phyloP scores from a whole-genome alignment of 2,888 invertebrate genomes.

The Smittia aterrima region DNA sequence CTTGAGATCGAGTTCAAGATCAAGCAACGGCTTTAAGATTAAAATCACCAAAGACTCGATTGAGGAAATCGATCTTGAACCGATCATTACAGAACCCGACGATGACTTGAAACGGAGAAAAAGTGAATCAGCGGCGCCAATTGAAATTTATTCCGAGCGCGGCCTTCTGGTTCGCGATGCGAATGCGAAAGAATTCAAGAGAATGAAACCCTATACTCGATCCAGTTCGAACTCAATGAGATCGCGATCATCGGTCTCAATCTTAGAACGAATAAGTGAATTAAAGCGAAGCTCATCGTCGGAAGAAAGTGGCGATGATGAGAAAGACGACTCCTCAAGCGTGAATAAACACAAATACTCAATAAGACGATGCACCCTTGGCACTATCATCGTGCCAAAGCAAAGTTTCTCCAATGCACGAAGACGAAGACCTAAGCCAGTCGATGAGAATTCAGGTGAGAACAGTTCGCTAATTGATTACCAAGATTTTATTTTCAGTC shows the following conservation, averaged over 20 bases:
- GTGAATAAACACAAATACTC: constrained; percentile 48
- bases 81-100: constrained; percentile 11
- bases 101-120: not conserved
- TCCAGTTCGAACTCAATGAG: constrained; percentile 28
- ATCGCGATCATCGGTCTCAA: constrained; percentile 47
- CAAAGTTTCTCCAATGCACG: constrained; percentile 54
- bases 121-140: constrained; percentile 25
- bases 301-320: constrained; percentile 16
- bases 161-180: constrained; percentile 43
- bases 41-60: not conserved
- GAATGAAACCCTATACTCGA: constrained; percentile 22
- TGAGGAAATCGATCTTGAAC: not conserved
- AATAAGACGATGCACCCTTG: constrained; percentile 57
- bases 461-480: constrained; percentile 3
- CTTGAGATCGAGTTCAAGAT: not conserved
- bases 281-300: constrained; percentile 50
- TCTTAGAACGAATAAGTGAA: constrained; percentile 51
- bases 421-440: constrained; percentile 44
- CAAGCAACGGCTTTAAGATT: constrained; percentile 15
- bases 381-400: constrained; percentile 57
- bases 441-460: constrained; percentile 19
- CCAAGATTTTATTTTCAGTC: not conserved
- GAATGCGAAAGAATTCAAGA: constrained; percentile 44
- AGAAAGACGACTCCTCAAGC: too few species aligned
- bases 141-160: constrained; percentile 43